Percentiles rank a stretch among this genome's conserved stretches.
Conservation (phyloP, 2,797 vertebrate genomes). For the Anabacerthia variegaticeps region DNA sequence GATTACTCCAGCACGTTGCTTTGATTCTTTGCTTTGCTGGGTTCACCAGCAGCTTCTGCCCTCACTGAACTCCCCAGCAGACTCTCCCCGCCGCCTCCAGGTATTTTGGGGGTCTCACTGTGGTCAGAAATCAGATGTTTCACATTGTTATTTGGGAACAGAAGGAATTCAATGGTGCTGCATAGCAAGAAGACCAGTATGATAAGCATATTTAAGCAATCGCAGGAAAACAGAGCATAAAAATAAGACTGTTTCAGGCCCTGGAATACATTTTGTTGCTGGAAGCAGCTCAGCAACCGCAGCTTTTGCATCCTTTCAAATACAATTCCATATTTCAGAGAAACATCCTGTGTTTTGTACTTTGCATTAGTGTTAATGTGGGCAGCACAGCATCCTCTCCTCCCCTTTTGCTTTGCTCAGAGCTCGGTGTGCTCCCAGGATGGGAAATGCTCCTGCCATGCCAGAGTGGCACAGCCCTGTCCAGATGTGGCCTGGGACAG, state of each 20-base stretch:
- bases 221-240: background rate
- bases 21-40: background rate
- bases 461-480: background rate
- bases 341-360: background rate
- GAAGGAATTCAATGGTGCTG: background rate
- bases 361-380: background rate
- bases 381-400: background rate
- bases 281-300: conserved; percentile 7
- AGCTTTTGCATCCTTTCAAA: background rate
- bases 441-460: background rate
- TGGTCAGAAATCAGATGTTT: background rate
- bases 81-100: background rate
- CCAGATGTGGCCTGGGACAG: background rate
- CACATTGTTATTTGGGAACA: background rate
- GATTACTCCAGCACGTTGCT: conserved; percentile 30
- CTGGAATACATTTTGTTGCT: background rate
- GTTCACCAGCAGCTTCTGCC: background rate
- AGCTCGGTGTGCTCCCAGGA: too few relatives aligned
- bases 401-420: background rate
- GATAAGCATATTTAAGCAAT: background rate
- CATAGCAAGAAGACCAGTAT: background rate
- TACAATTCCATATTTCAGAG: background rate
- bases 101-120: background rate
- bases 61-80: background rate
- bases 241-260: background rate